phyloP scores from a whole-genome alignment of 2,888 invertebrate species.

The Acrobasis suavella region DNA sequence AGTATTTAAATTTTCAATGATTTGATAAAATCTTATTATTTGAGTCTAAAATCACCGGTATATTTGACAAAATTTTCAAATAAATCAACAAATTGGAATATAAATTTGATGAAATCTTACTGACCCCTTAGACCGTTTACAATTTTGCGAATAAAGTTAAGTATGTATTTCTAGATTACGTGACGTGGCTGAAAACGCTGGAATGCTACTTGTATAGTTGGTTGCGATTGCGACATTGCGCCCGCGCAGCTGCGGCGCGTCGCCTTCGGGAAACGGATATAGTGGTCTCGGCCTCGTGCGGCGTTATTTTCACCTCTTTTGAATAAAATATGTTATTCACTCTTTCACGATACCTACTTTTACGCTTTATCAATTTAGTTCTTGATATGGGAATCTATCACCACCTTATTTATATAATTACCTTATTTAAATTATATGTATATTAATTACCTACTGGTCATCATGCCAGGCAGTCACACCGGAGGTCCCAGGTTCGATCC shows the following conservation, averaged over 20 bases:
- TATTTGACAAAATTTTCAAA: background rate
- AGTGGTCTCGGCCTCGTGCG: slow-evolving; percentile 19
- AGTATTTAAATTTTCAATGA: no score
- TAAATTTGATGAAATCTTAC: no score
- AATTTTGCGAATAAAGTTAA: slow-evolving; percentile 26
- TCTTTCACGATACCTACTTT: no score
- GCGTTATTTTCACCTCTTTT: background rate
- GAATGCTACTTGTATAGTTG: slow-evolving; percentile 33
- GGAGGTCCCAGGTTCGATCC: no score
- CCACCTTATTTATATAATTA: no score
- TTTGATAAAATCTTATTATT: no score
- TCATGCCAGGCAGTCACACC: no score
- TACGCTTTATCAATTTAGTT: no score
- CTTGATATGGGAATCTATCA: no score
- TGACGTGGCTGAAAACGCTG: slow-evolving; percentile 38
- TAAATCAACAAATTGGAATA: background rate
- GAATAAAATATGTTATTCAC: background rate
- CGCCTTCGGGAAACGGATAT: slow-evolving; percentile 66
- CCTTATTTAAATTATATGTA: no score
- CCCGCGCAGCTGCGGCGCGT: slow-evolving; percentile 34
- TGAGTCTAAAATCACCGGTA: no score
- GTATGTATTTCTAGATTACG: slow-evolving; percentile 24
- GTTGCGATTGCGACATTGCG: slow-evolving; percentile 10
- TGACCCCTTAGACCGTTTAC: slow-evolving; percentile 13
- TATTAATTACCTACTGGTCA: no score